Evolutionary conservation across 2,113 vertebrate species (phyloP).

Genomic region (Bungarus multicinctus): DNA sequence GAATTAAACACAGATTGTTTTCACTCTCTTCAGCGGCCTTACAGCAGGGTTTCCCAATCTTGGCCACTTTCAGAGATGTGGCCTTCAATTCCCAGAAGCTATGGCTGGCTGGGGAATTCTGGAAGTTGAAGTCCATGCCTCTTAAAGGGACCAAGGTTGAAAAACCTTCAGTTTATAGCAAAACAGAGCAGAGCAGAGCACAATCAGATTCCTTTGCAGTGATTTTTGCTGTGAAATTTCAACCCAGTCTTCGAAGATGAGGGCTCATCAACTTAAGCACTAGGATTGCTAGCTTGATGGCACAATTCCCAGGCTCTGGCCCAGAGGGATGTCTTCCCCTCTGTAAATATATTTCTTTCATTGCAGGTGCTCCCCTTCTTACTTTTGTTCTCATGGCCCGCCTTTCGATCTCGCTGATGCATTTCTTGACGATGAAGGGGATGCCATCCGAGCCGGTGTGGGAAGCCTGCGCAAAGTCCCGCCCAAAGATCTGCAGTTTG

Average conservation of each 20-base stretch:
- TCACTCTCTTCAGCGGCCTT: not conserved
- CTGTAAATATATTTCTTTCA: not conserved
- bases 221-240: not conserved
- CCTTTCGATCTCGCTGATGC: constrained; percentile 87
- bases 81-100: not conserved
- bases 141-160: not conserved
- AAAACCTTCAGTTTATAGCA: not conserved
- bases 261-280: not conserved
- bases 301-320: not conserved
- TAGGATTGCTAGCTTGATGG: not conserved
- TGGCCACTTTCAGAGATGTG: not conserved
- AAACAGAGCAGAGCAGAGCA: not conserved
- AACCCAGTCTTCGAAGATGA: not conserved
- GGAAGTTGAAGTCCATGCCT: not conserved
- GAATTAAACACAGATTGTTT: not conserved
- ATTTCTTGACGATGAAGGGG: constrained; percentile 92
- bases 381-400: constrained; percentile 91
- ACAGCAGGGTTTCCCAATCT: not conserved
- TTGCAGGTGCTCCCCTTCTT: not conserved
- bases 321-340: not conserved
- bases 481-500: constrained; percentile 90
- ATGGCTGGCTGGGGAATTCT: not conserved
- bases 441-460: constrained; percentile 73
- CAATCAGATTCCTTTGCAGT: not conserved
- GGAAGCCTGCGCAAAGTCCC: constrained; percentile 79